Conservation (phyloP, 1,140 invertebrate genomes). For the Brachionus asplanchnoidis region DNA sequence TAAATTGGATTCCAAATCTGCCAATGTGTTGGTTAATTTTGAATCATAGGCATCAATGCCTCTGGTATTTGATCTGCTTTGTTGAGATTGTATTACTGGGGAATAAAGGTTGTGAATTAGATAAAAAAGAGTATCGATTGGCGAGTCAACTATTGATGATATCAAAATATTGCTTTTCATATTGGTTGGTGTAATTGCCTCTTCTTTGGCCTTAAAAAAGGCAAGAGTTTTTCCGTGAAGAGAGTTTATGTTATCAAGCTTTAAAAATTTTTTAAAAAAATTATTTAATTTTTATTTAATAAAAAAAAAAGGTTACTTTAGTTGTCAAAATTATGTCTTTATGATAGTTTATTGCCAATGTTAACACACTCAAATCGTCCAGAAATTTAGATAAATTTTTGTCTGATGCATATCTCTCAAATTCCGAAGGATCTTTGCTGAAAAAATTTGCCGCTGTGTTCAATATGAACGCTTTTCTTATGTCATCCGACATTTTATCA, state of each 20-base stretch:
- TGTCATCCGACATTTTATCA: constrained; percentile 29
- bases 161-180: constrained; percentile 59
- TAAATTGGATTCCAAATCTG: constrained; percentile 55
- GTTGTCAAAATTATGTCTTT: constrained; percentile 14
- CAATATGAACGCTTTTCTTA: constrained; percentile 29
- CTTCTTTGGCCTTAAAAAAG: constrained; percentile 61
- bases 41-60: constrained; percentile 52
- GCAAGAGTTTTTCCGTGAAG: constrained; percentile 50
- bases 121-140: constrained; percentile 61
- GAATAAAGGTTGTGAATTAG: constrained; percentile 60
- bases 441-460: constrained; percentile 38
- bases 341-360: not conserved
- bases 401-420: not conserved
- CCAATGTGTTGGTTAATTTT: constrained; percentile 59
- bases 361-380: constrained; percentile 14
- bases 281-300: not conserved
- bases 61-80: constrained; percentile 12
- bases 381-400: constrained; percentile 30
- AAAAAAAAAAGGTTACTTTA: not conserved
- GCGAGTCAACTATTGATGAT: constrained; percentile 62
- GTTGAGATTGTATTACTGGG: constrained; percentile 45
- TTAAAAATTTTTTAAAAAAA: not conserved
- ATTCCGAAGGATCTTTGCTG: constrained; percentile 33
- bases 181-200: constrained; percentile 61
- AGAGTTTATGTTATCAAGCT: constrained; percentile 23